Base-by-base conservation (phyloP, 1,140 invertebrate species). In the Chrysomallon squamiferum region DNA sequence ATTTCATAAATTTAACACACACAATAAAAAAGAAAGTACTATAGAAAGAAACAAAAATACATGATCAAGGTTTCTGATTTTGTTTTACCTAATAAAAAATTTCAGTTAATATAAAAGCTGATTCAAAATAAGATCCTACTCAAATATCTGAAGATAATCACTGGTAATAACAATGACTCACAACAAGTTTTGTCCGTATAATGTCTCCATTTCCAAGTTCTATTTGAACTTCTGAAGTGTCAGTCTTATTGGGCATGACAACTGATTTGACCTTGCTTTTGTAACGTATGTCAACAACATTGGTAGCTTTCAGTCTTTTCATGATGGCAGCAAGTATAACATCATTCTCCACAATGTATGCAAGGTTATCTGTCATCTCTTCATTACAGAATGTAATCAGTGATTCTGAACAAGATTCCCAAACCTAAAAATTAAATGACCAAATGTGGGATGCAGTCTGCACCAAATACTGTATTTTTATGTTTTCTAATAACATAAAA, bases 321-420 rank as follows among this genome's bases (percentile, higher is more conserved):
- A 67, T 73, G 2, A 87, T 72, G 3, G 93, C 90, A 76, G 92
- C 88, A 18, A 94, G 79, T 50, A 97, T 88, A 5, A 96, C 86
- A 87, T 96, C 91, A 88, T 97, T 98, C 87, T 98, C 96, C n/a
- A 97, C 92, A 76, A 98, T 93, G 79, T 93, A 95, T 5, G 95
- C 93, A 32, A 97, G 87, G 52, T 78, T 72, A 76, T 92, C 89
- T 52, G 88, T 84, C 54, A 92, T 86, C 66, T 91, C 87, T 41
- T 92, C 89, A 68, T 92, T 87, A 75, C 93, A 91, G 82, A 97
- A 96, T 60, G 91, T 90, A 69, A 97, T 95, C 68, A 92, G 85
- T 0, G 94, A 91, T 86, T 95, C 92, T 1, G 95, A 96, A 81
- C 91, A 90, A 11, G 92, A 90, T 85, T 97, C 95, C 95, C 95